These are phyloP conservation scores for Spinus olivaceus DNA, from an alignment of 2,797 vertebrate genomes.

Conservation along the genomic window DNA sequence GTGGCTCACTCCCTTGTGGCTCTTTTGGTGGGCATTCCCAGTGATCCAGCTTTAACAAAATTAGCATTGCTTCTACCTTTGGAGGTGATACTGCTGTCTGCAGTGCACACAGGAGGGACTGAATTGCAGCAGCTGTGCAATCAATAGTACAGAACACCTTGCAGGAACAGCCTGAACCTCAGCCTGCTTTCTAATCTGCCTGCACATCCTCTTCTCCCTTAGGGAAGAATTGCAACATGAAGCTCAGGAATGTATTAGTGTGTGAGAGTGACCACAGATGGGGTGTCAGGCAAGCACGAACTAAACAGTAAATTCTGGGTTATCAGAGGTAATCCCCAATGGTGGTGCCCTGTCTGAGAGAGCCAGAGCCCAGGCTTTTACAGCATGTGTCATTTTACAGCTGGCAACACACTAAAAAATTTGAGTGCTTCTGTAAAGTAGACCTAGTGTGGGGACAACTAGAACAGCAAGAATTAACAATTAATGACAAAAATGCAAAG, in stretches of 20 bases:
- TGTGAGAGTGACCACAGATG: background rate
- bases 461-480: background rate
- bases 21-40: background rate
- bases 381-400: background rate
- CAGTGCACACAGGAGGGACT: background rate
- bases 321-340: background rate
- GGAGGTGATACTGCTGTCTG: background rate
- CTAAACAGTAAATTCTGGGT: background rate
- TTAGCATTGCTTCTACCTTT: background rate
- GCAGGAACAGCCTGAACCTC: background rate
- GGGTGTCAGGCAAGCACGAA: background rate
- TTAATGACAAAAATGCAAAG: background rate
- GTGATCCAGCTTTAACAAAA: background rate
- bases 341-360: background rate
- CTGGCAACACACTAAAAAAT: background rate
- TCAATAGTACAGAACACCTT: background rate
- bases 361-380: background rate
- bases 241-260: background rate
- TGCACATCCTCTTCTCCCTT: background rate
- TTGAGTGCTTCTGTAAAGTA: background rate
- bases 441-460: background rate
- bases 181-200: background rate
- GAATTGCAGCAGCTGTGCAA: background rate
- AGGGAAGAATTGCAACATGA: background rate
- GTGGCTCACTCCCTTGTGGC: fast-evolving